phyloP scores from a whole-genome alignment of 2,113 vertebrate species.

The Genyomyrus donnyi region DNA sequence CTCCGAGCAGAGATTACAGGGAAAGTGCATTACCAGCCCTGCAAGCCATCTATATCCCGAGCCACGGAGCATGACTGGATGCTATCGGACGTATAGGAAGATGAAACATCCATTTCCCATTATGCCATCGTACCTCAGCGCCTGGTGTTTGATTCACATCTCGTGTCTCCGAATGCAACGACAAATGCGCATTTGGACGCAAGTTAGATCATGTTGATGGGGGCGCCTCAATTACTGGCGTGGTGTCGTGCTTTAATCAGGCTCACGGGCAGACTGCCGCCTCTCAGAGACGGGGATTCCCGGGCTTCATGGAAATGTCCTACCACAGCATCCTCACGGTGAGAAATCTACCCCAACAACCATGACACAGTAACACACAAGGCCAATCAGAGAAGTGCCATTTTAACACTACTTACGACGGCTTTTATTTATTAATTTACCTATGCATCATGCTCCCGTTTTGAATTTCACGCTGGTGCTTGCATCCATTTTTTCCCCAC shows the following conservation, averaged over 20 bases:
- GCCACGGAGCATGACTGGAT: slow-evolving; percentile 27
- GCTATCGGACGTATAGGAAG: slow-evolving; percentile 40
- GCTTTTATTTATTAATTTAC: neutral
- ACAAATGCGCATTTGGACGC: slow-evolving; percentile 25
- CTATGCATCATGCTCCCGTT: neutral
- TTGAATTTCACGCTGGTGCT: neutral
- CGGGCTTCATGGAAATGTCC: neutral
- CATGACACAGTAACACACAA: neutral
- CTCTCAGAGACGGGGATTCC: neutral
- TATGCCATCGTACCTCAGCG: slow-evolving; percentile 43
- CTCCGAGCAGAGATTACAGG: slow-evolving; percentile 55
- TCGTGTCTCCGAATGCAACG: slow-evolving; percentile 39
- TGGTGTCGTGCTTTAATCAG: neutral
- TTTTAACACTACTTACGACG: neutral
- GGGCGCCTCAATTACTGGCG: neutral
- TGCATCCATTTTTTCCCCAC: neutral
- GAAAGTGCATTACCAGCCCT: slow-evolving; percentile 54
- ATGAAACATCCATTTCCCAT: slow-evolving; percentile 56
- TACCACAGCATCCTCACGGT: neutral
- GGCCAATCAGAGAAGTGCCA: neutral
- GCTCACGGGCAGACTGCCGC: neutral
- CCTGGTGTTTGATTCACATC: slow-evolving; percentile 46
- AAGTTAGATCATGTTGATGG: slow-evolving; percentile 7
- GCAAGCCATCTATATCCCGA: slow-evolving; percentile 56
- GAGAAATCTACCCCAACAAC: neutral